Evolutionary conservation across 1,140 invertebrate genomes (phyloP), one percentile per base, ranked within the genome.

Genomic region (Ylistrum balloti): DNA sequence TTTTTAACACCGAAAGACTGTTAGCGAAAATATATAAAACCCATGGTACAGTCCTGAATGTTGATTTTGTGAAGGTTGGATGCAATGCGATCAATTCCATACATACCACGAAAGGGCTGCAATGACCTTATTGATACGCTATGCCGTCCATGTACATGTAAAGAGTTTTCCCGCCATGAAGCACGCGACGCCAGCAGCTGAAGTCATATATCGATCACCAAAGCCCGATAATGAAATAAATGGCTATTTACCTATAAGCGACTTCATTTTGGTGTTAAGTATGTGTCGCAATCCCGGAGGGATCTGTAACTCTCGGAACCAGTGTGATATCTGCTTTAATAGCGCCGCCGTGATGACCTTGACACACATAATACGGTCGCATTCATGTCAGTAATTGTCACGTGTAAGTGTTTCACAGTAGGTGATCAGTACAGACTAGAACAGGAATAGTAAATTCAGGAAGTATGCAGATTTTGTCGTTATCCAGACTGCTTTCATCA

Each of bases 171-270:
- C 56, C 56, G 56, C 56, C 56, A 74, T 74, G 56, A n/a, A 74
- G 56, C 56, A 74, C 56, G 56, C n/a, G 56, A 74, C 56, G 56
- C 56, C 56, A 74, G 56, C 56, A 28, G 56, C 56, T 74, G 56
- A 74, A 74, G n/a, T n/a, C 56, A 74, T 7, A 74, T 74, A 74
- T 74, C 28, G 56, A 74, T 74, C 56, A 17, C 56, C 56, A 17
- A 28, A 74, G 56, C 22, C 56, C 3, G 56, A 74, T 74, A 74
- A 74, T 74, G 56, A 74, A 74, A 74, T 74, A 74, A 74, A 74
- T 74, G 56, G 56, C 56, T 74, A 74, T 74, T 74, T 74, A 74
- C 56, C n/a, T 74, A 74, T 74, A 74, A 74, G 56, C 56, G 56
- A 74, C 56, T 74, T 74, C n/a, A 74, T 74, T 74, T 74, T n/a